These are phyloP conservation scores for Percina caprodes DNA, from an alignment of 2,113 vertebrate species.

Conservation along the genomic window DNA sequence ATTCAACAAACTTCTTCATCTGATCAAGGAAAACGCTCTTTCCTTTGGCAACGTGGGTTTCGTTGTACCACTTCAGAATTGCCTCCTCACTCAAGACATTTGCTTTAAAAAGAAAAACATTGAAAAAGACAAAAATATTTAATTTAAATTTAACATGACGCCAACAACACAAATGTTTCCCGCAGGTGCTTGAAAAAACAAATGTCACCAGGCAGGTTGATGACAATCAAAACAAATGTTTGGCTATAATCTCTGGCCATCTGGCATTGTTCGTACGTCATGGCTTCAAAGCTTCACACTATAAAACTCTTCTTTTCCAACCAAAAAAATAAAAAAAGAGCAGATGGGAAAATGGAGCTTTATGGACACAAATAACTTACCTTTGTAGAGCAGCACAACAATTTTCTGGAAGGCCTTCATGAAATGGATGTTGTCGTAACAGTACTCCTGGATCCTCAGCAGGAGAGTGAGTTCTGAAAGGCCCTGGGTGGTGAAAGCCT, in stretches of 20 bases:
- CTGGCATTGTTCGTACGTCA: conserved; percentile 36
- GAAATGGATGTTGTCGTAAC: conserved; percentile 99
- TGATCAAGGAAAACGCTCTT: conserved; percentile 97
- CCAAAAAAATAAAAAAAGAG: background rate
- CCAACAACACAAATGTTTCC: conserved; percentile 61
- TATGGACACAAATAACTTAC: conserved; percentile 69
- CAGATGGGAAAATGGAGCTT: background rate
- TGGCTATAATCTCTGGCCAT: conserved; percentile 64
- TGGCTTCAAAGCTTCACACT: background rate
- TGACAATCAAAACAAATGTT: conserved; percentile 55
- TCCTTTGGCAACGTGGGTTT: conserved; percentile 92
- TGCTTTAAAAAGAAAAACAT: conserved; percentile 74
- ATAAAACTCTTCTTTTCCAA: conserved; percentile 10
- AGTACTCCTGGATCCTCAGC: conserved; percentile 98
- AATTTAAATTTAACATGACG: conserved; percentile 10
- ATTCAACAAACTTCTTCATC: conserved; percentile 98
- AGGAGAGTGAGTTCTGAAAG: conserved; percentile 95
- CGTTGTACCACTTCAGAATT: conserved; percentile 97
- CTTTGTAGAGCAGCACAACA: conserved; percentile 98
- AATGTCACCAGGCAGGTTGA: conserved; percentile 54
- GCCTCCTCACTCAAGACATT: conserved; percentile 96
- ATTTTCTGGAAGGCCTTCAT: conserved; percentile 99
- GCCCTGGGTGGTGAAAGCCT: conserved; percentile 97
- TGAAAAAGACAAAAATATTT: background rate
- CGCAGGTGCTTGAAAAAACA: conserved; percentile 56